Base-by-base conservation (phyloP, 2,113 vertebrate species). In the Nannospalax galili region DNA sequence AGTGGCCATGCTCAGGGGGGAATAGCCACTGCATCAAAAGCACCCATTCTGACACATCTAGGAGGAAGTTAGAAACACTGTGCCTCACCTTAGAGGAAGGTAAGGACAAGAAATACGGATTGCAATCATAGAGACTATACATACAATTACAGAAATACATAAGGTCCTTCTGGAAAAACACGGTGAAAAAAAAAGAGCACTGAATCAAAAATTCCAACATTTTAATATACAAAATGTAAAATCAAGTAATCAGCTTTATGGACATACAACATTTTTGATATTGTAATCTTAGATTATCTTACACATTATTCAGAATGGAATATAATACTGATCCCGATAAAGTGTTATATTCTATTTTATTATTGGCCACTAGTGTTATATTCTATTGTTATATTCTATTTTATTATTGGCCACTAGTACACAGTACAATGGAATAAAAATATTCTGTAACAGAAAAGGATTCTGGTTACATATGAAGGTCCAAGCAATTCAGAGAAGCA, bases 341-440 rank as follows among this genome's bases (percentile, higher is more conserved):
- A 24, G 7, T 16, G 42, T 84, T 72, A 56, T n/a, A 19, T 75
- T 70, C 10, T 88, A 32, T 75, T 74, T 75, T 73, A 93, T 26
- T 87, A 77, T 14, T 92, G 60, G 48, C 73, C 52, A 84, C 3
- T 60, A 28, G 40, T 75, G 42, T 84, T 72, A 56, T n/a, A 19
- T 75, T 70, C 10, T 88, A 32, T 75, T 16, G 42, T 84, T 72
- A 56, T n/a, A 19, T 75, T 70, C 10, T 88, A 32, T 75, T 74
- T 75, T 73, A 93, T 26, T 87, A 77, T 14, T 92, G 60, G 48
- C 73, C 52, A 84, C 3, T 60, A 28, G 40, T 75, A 93, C 32
- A 85, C 14, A 22, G 10, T 74, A 5, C 40, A 82, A 90, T 79
- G 67, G 8, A 94, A 88, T 58, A 48, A 87, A 92, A 95, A 79